A percentile compares a stretch with the other conserved stretches of the same genome.
These are phyloP conservation scores for Numenius arquata DNA, from an alignment of 2,113 vertebrate genomes.

Conservation along the genomic window DNA sequence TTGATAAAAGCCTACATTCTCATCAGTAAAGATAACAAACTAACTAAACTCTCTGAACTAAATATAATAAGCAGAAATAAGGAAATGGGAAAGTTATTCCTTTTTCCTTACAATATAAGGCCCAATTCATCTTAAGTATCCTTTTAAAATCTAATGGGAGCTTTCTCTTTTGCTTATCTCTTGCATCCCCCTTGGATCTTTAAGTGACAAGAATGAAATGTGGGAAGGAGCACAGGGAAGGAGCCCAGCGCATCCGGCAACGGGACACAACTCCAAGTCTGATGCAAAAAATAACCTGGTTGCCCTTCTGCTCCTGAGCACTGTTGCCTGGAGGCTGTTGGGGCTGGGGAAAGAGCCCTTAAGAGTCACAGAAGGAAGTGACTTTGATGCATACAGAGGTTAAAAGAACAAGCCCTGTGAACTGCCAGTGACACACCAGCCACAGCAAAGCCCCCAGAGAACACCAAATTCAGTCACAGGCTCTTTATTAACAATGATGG, in stretches of 20 bases:
- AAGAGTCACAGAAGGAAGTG: neutral
- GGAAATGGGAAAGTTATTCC: neutral
- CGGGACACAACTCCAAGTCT: neutral
- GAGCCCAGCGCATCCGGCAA: neutral
- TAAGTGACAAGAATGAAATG: neutral
- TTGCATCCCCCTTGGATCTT: neutral
- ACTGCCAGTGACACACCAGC: neutral
- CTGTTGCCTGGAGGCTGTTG: neutral
- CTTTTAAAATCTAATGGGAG: neutral
- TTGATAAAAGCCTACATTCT: neutral
- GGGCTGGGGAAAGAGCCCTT: neutral
- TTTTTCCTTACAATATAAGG: neutral
- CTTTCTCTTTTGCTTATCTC: neutral
- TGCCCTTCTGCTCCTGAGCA: neutral
- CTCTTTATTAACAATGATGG: neutral
- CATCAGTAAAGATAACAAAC: neutral
- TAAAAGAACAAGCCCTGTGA: neutral
- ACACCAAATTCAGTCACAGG: neutral
- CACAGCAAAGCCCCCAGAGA: neutral
- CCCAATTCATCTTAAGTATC: neutral
- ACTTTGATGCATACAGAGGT: neutral
- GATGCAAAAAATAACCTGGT: neutral
- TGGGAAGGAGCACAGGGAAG: neutral
- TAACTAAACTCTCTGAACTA: neutral
- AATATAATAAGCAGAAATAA: neutral